Percentiles rank a stretch among this genome's conserved stretches.
These are phyloP conservation scores for Tetrax tetrax DNA, from an alignment of 2,113 vertebrate genomes.

Conservation along the genomic window DNA sequence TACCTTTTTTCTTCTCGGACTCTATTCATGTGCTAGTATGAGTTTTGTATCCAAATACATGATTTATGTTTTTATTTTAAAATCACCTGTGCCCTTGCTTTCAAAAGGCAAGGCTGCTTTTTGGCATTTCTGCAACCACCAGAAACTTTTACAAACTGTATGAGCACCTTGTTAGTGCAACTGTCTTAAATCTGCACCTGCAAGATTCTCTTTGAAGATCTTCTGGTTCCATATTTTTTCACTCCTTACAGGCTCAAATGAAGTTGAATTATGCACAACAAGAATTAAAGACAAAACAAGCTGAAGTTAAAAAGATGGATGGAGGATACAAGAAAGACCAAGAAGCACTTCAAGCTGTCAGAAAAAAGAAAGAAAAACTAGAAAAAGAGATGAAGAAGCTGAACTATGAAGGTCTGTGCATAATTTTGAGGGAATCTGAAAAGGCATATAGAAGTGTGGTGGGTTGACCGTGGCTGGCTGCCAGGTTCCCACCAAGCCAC, in stretches of 20 bases:
- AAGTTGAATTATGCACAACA: slow-evolving; percentile 88
- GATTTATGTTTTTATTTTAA: neutral
- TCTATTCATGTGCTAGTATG: neutral
- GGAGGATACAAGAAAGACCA: slow-evolving; percentile 86
- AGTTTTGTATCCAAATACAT: neutral
- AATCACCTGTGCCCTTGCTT: neutral
- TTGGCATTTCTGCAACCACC: neutral
- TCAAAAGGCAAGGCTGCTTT: neutral
- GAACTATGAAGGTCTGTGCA: slow-evolving; percentile 85
- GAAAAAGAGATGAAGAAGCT: slow-evolving; percentile 84
- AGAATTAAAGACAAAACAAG: slow-evolving; percentile 89
- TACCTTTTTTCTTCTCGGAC: neutral
- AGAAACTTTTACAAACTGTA: neutral
- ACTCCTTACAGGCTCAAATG: slow-evolving; percentile 85
- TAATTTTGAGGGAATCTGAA: neutral
- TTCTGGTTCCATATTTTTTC: neutral
- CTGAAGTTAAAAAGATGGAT: slow-evolving; percentile 91
- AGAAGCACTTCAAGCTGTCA: slow-evolving; percentile 79
- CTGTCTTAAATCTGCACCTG: neutral
- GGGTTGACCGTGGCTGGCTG: neutral
- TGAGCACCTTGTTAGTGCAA: neutral
- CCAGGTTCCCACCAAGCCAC: neutral
- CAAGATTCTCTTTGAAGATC: neutral
- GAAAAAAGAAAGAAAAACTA: slow-evolving; percentile 79
- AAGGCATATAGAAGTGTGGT: neutral